Conservation (phyloP, 1,140 invertebrate species). For the Drosophila baimaii region DNA sequence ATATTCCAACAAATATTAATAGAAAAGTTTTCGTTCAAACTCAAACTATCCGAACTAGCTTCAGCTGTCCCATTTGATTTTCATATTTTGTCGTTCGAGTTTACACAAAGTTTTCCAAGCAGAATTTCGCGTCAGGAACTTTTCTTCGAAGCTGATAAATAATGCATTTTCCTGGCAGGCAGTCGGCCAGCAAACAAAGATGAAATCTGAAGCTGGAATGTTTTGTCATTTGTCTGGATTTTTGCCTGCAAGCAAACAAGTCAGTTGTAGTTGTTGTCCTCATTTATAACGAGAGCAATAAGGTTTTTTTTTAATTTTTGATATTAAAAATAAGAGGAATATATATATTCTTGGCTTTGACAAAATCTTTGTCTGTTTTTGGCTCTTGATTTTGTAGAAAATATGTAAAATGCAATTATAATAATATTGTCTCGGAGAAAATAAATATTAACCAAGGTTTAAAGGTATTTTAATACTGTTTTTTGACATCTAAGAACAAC, state of each 20-base stretch:
- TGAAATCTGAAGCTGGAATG: conserved; percentile 13
- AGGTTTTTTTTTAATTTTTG: conserved; percentile 3
- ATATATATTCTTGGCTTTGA: not conserved
- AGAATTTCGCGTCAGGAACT: conserved; percentile 28
- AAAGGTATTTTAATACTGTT: too few species aligned
- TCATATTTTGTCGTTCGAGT: conserved; percentile 15
- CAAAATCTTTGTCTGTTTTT: not conserved
- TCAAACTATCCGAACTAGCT: conserved; percentile 3
- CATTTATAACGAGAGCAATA: conserved; percentile 51
- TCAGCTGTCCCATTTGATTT: conserved; percentile 31
- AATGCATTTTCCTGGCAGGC: conserved; percentile 34
- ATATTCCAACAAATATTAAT: conserved; percentile 17
- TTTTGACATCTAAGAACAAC: too few species aligned
- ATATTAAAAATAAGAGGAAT: not conserved
- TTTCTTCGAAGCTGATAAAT: conserved; percentile 30
- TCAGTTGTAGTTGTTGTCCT: conserved; percentile 49
- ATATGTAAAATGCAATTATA: not conserved
- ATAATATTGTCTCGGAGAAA: too few species aligned
- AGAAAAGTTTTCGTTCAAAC: conserved; percentile 19
- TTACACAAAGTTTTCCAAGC: conserved; percentile 16
- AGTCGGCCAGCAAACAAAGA: conserved; percentile 24
- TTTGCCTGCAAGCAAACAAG: conserved; percentile 40
- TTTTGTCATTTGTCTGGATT: conserved; percentile 35
- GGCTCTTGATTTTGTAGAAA: not conserved
- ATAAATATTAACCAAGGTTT: too few species aligned